Evolutionary conservation across 2,797 vertebrate genomes (phyloP).

Genomic region (Lepilemur ruficaudatus): DNA sequence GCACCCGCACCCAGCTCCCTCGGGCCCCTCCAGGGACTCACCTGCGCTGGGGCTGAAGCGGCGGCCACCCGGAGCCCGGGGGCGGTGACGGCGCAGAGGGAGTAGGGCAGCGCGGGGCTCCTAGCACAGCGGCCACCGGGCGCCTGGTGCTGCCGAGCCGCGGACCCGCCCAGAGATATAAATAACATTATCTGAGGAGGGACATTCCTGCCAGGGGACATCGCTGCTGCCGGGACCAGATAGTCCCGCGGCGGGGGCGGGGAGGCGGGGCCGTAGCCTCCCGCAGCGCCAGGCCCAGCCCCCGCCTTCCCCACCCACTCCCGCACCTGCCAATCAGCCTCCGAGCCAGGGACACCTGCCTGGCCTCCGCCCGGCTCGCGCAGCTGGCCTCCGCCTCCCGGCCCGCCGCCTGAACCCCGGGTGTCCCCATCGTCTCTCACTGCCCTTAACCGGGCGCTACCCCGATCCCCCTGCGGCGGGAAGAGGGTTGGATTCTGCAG

Average conservation of each 20-base stretch:
- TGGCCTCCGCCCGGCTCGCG: background rate
- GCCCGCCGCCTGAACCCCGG: background rate
- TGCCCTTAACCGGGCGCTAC: background rate
- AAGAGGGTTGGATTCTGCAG: background rate
- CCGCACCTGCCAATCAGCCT: slow-evolving; percentile 77
- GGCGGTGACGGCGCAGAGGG: slow-evolving; percentile 68
- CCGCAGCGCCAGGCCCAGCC: slow-evolving; percentile 77
- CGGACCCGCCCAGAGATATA: slow-evolving; percentile 84
- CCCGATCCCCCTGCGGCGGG: background rate
- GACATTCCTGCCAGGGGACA: slow-evolving; percentile 86
- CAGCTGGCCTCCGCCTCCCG: background rate
- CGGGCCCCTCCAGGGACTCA: slow-evolving; percentile 66
- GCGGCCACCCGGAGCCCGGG: slow-evolving; percentile 65
- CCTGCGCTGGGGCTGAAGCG: slow-evolving; percentile 66
- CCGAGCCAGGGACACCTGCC: slow-evolving; percentile 70
- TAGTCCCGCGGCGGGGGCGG: slow-evolving; percentile 83
- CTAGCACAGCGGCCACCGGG: slow-evolving; percentile 77
- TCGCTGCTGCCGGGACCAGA: slow-evolving; percentile 84
- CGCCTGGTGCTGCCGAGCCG: slow-evolving; percentile 78
- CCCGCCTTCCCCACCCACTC: slow-evolving; percentile 72
- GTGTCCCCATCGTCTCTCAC: background rate
- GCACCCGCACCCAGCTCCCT: slow-evolving; percentile 20
- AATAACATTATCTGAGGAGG: slow-evolving; percentile 89
- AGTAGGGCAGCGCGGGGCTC: slow-evolving; percentile 76
- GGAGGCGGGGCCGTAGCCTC: slow-evolving; percentile 76